Conservation (phyloP, 1,140 invertebrate species). For the Lycorma delicatula region DNA sequence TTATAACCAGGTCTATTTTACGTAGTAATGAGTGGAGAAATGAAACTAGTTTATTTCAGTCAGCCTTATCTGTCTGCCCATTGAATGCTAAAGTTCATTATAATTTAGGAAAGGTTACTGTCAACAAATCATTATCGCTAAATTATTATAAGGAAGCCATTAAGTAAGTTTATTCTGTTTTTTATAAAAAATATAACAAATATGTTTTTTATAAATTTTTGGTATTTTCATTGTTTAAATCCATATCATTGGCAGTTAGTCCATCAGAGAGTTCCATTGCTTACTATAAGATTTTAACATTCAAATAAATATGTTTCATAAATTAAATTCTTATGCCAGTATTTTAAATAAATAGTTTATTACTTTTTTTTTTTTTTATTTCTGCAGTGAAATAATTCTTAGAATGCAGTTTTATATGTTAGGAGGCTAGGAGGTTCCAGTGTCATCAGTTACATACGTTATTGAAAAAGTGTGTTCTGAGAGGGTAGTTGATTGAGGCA, state of each 20-base stretch:
- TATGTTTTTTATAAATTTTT: slow-evolving; percentile 4
- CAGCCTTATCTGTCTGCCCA: slow-evolving; percentile 67
- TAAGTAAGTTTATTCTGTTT: slow-evolving; percentile 49
- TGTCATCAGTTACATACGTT: too few relatives aligned
- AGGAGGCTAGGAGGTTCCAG: too few relatives aligned
- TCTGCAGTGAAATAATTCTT: too few relatives aligned
- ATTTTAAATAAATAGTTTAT: too few relatives aligned
- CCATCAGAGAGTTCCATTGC: neutral
- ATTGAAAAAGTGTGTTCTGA: too few relatives aligned
- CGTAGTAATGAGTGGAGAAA: slow-evolving; percentile 71
- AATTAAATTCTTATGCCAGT: too few relatives aligned
- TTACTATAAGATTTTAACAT: too few relatives aligned
- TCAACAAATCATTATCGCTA: slow-evolving; percentile 50
- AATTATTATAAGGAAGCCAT: slow-evolving; percentile 70
- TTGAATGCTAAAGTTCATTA: slow-evolving; percentile 94
- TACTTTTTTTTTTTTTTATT: too few relatives aligned
- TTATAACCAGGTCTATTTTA: slow-evolving; percentile 42
- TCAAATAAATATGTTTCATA: too few relatives aligned
- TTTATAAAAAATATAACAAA: too few relatives aligned
- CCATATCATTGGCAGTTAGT: neutral
- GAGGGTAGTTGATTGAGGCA: too few relatives aligned
- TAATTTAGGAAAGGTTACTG: slow-evolving; percentile 75
- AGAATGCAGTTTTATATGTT: too few relatives aligned
- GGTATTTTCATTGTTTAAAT: slow-evolving; percentile 3
- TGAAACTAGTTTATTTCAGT: slow-evolving; percentile 62